Conservation (phyloP, 2,888 invertebrate genomes). For the Escarpia spicata region DNA sequence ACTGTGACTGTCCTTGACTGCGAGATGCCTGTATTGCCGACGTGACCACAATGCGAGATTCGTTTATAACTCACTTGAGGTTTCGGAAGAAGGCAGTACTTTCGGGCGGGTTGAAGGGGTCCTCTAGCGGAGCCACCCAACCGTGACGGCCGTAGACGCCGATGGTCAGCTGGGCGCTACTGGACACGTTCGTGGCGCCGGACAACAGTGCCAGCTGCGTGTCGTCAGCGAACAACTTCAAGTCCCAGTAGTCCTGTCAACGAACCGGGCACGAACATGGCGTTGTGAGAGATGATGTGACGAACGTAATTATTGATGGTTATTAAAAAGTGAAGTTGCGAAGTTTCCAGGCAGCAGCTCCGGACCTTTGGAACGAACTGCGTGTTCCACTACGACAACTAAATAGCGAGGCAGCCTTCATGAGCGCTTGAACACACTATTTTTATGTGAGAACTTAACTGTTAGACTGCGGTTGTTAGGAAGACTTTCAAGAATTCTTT, state of each 20-base stretch:
- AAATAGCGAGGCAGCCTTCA: no score
- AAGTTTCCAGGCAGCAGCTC: no score
- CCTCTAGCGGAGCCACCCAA: slow-evolving; percentile 38
- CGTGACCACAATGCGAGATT: not conserved
- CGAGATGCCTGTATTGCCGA: not conserved
- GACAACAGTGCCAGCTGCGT: slow-evolving; percentile 40
- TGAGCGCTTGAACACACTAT: no score
- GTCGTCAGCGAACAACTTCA: slow-evolving; percentile 42
- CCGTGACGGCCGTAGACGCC: slow-evolving; percentile 49
- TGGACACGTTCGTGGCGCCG: slow-evolving; percentile 44
- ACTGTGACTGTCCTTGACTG: not conserved
- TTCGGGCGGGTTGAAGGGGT: slow-evolving; percentile 26
- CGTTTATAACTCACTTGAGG: not conserved
- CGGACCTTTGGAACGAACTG: no score
- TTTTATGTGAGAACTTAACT: no score
- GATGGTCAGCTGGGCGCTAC: slow-evolving; percentile 42
- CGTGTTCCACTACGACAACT: no score
- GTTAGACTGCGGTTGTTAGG: no score
- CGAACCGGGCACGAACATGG: slow-evolving; percentile 24
- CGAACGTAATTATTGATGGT: not conserved
- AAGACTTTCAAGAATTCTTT: no score
- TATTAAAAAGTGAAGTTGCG: not conserved
- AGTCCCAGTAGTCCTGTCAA: slow-evolving; percentile 44
- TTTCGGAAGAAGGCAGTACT: not conserved
- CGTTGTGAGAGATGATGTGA: slow-evolving; percentile 22